A percentile compares a stretch with the other conserved stretches of the same genome.
Conservation (phyloP, 1,140 invertebrate species). For the Drosophila saltans region DNA sequence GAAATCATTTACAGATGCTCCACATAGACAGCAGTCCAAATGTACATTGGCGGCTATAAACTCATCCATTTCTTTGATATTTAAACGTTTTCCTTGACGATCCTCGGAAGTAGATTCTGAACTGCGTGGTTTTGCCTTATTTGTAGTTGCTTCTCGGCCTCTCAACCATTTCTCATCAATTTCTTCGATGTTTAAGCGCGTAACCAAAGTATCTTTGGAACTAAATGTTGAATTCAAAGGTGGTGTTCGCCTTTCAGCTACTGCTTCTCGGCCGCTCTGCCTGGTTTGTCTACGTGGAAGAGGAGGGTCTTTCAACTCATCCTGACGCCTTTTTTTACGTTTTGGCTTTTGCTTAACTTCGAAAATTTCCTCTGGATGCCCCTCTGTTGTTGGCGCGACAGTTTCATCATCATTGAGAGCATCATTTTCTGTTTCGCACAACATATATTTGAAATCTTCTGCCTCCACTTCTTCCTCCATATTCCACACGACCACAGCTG, state of each 20-base stretch:
- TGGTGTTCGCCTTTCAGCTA: background rate
- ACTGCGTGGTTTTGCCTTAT: background rate
- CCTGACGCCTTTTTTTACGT: background rate
- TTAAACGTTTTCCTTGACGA: slow-evolving; percentile 46
- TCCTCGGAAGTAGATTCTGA: slow-evolving; percentile 15
- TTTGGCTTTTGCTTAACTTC: background rate
- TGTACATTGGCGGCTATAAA: slow-evolving; percentile 71
- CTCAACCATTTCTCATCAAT: slow-evolving; percentile 54
- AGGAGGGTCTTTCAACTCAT: background rate
- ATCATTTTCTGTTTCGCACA: slow-evolving; percentile 71
- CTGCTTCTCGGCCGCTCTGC: slow-evolving; percentile 29
- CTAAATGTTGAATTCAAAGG: background rate
- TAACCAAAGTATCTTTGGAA: slow-evolving; percentile 28
- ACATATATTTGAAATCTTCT: slow-evolving; percentile 64
- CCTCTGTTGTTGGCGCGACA: slow-evolving; percentile 9
- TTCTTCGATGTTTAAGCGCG: slow-evolving; percentile 62
- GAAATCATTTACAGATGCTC: slow-evolving; percentile 53
- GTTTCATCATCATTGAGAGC: slow-evolving; percentile 32
- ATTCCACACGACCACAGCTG: slow-evolving; percentile 65
- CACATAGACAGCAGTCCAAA: slow-evolving; percentile 62
- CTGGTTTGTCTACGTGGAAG: slow-evolving; percentile 10
- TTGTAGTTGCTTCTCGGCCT: slow-evolving; percentile 12
- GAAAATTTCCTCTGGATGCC: background rate
- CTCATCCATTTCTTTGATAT: slow-evolving; percentile 71
- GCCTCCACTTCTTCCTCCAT: slow-evolving; percentile 49